Base-by-base conservation (phyloP, 2,797 vertebrate genomes). In the Sebastes alutus region DNA sequence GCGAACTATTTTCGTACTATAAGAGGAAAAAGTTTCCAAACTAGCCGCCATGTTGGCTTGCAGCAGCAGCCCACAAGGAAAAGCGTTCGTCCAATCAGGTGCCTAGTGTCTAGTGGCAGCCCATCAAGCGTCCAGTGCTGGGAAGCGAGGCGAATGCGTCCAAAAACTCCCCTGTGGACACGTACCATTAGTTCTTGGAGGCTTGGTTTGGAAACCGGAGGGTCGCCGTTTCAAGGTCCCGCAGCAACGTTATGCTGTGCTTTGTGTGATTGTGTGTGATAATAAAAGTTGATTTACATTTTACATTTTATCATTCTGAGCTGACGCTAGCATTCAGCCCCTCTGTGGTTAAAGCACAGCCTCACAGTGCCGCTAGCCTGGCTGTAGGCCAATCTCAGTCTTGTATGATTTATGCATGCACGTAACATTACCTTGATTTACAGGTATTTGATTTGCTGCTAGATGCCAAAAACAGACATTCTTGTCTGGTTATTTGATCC, bases 131-230 rank as follows among this genome's bases (percentile, higher is more conserved):
- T 38, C 35, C 12, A 0, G 12, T 38, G 35, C 35, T 38, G 12
- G 35, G 42, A 46, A 0, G 42, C 14, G 16, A 18, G 6, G 16
- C 0, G 38, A 42, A 1, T 0, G 6, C 14, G 38, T 46, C 42
- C 42, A 18, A 46, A 46, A 46, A 46, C 16, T 16, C 42, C 42
- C 42, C 16, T 46, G 42, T 46, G 16, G 42, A 46, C 0, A 46
- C 2, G 16, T 46, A 46, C 42, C 42, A 18, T 46, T 46, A 46
- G 32, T 63, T 14, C 13, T 22, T 2, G 13, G 33, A 13, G 61
- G n/a, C 30, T 35, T 35, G 12, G 32, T 1, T 46, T 46, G 42
- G 42, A 16, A 8, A n/a, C 32, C 4, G 6, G 30, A 62, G 20
- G 60, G 32, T 62, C 7, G 2, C 12, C 0, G 20, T 0, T 33